Percentiles rank a stretch among this genome's conserved stretches.
phyloP scores from a whole-genome alignment of 2,113 vertebrate species.

The Gymnarchus niloticus region DNA sequence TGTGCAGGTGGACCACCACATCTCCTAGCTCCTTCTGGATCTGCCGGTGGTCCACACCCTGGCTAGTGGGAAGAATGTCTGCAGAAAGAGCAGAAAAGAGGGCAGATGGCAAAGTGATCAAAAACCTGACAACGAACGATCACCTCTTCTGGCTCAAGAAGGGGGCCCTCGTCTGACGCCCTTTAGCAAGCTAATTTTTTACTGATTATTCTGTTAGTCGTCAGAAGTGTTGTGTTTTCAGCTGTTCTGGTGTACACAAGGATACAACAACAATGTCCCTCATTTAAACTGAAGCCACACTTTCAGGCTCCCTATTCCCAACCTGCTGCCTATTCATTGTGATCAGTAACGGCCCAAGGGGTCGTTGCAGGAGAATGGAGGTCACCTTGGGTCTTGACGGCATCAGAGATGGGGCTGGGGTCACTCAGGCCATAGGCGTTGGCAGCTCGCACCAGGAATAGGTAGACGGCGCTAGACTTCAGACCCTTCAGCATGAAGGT shows the following conservation, averaged over 20 bases:
- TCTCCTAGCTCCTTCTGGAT: conserved; percentile 91
- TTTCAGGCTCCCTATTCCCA: background rate
- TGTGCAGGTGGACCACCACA: conserved; percentile 90
- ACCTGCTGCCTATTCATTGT: background rate
- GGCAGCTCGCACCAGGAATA: conserved; percentile 93
- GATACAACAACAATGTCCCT: background rate
- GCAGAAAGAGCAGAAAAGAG: conserved; percentile 25
- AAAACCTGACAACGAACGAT: background rate
- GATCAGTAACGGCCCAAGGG: no score
- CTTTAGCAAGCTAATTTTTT: background rate
- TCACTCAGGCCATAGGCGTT: conserved; percentile 97
- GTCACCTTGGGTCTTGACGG: conserved; percentile 95
- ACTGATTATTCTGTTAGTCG: background rate
- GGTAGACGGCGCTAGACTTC: conserved; percentile 91
- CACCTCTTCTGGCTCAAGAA: background rate
- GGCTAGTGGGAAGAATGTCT: conserved; percentile 94
- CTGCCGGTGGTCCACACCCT: conserved; percentile 95
- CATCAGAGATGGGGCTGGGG: conserved; percentile 93
- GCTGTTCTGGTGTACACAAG: background rate
- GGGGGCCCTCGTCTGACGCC: background rate
- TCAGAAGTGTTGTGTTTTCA: no score
- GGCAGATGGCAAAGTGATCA: no score
- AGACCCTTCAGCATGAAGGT: conserved; percentile 83
- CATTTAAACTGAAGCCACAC: background rate
- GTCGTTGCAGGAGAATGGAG: background rate